phyloP scores from a whole-genome alignment of 2,888 invertebrate species.

The Polietes domitor region DNA sequence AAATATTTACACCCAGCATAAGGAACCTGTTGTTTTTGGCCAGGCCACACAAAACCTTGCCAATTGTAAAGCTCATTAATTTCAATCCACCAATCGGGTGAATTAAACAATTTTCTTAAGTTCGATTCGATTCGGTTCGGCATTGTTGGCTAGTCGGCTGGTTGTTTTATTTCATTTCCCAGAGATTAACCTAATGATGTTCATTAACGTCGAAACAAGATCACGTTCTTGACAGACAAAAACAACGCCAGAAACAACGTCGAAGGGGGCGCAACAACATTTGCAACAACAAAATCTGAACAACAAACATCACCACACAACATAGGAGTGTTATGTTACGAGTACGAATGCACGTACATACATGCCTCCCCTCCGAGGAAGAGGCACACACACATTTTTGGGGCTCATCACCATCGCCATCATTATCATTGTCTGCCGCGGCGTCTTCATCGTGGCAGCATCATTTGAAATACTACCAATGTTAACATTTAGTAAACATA shows the following conservation, averaged over 20 bases:
- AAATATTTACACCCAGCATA: too few species aligned
- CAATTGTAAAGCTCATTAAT: background rate
- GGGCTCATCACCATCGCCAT: conserved; percentile 34
- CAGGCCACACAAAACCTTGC: background rate
- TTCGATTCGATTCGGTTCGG: background rate
- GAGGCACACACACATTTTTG: conserved; percentile 14
- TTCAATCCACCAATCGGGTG: background rate
- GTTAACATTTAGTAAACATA: conserved; percentile 65
- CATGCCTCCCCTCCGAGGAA: background rate
- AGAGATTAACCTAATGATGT: conserved; percentile 50
- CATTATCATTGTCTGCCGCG: too few species aligned
- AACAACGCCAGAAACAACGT: conserved; percentile 19
- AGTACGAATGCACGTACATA: background rate
- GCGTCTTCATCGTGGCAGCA: too few species aligned
- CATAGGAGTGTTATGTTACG: conserved; percentile 58
- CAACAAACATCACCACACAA: background rate
- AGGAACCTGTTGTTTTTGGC: too few species aligned
- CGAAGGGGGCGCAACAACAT: background rate
- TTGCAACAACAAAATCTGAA: background rate
- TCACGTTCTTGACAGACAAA: conserved; percentile 64
- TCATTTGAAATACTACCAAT: conserved; percentile 40
- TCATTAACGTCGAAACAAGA: conserved; percentile 65
- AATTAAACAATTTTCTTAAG: conserved; percentile 7
- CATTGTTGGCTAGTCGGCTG: background rate
- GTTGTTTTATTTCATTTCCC: background rate